These are phyloP conservation scores for Hippasteria phrygiana DNA, from an alignment of 53 echinoderm and acorn worm genomes.

Conservation along the genomic window DNA sequence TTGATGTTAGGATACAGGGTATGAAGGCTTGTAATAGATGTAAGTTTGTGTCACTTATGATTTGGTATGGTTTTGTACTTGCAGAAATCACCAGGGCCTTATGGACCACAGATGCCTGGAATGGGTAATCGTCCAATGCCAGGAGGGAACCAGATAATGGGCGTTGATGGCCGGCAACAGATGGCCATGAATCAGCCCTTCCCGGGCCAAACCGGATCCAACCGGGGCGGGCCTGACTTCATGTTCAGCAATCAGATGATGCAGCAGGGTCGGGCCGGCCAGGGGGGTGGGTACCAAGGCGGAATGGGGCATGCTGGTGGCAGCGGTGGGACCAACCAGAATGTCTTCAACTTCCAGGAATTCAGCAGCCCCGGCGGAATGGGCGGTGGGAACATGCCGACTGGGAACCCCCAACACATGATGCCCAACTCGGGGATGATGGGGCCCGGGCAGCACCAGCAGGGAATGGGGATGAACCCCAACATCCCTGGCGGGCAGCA, in stretches of 20 bases:
- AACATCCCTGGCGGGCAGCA: slow-evolving; percentile 68
- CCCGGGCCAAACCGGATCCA: slow-evolving; percentile 66
- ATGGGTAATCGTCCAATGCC: slow-evolving; percentile 89
- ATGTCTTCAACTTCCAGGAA: slow-evolving; percentile 62
- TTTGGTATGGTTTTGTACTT: slow-evolving; percentile 12
- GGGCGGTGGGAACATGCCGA: slow-evolving; percentile 66
- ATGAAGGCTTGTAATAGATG: too few relatives aligned
- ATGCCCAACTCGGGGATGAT: slow-evolving; percentile 72
- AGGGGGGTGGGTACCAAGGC: slow-evolving; percentile 73
- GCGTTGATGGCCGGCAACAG: slow-evolving; percentile 28
- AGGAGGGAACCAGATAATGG: slow-evolving; percentile 68
- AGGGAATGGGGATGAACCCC: slow-evolving; percentile 81
- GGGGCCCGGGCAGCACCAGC: slow-evolving; percentile 78
- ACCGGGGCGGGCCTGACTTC: slow-evolving; percentile 75
- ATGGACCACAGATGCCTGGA: slow-evolving; percentile 66
- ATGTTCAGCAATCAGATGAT: slow-evolving; percentile 79
- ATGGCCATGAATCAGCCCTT: slow-evolving; percentile 78
- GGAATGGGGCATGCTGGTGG: slow-evolving; percentile 52
- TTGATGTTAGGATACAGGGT: too few relatives aligned
- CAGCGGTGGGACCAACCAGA: slow-evolving; percentile 11
- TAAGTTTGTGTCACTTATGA: too few relatives aligned
- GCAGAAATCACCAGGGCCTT: slow-evolving; percentile 66
- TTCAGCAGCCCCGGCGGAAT: slow-evolving; percentile 64
- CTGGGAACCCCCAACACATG: slow-evolving; percentile 78
- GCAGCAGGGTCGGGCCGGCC: slow-evolving; percentile 69